Conservation (phyloP, 1,140 invertebrate genomes). For the Rhagoletis zephyria region DNA sequence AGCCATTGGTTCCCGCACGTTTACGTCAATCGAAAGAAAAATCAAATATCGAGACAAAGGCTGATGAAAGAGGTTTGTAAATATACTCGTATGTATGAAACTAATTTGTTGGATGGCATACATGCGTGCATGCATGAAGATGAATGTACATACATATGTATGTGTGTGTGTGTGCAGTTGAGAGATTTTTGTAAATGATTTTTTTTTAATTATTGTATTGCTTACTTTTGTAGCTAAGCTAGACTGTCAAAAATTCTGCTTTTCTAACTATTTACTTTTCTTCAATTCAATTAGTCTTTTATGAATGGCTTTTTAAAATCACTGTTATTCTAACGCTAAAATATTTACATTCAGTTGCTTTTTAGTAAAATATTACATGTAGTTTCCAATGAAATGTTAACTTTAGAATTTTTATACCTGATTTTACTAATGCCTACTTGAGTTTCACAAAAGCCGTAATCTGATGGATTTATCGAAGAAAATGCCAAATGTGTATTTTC, state of each 20-base stretch:
- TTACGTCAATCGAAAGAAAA: conserved; percentile 78
- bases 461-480: too few species aligned
- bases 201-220: conserved; percentile 10
- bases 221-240: neutral
- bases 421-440: too few species aligned
- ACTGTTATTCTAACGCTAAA: neutral
- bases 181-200: conserved; percentile 7
- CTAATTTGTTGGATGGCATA: neutral
- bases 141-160: neutral
- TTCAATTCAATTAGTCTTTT: conserved; percentile 23
- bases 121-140: neutral
- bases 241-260: neutral
- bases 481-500: too few species aligned
- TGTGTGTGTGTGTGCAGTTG: conserved; percentile 39
- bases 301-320: neutral
- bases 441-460: too few species aligned
- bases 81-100: neutral
- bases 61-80: conserved; percentile 77
- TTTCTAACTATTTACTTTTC: neutral
- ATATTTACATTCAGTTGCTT: too few species aligned
- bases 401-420: too few species aligned
- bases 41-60: conserved; percentile 78
- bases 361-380: too few species aligned
- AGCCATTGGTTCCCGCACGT: conserved; percentile 76
- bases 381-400: too few species aligned